Evolutionary conservation across 2,888 invertebrate genomes (phyloP).

Genomic region (Catocala sponsa): DNA sequence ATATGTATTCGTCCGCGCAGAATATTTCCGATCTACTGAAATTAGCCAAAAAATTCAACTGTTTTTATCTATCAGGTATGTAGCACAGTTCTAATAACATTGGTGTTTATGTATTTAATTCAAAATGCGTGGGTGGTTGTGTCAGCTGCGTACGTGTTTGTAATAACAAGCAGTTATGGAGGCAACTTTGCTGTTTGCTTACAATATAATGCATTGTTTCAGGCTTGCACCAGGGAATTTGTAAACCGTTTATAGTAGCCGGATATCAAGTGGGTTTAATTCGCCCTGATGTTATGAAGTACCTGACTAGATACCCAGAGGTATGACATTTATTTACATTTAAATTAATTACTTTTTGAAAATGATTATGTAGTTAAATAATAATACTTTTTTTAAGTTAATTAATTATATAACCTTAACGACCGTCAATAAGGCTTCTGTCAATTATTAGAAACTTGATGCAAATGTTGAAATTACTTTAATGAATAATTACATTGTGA

Average conservation of each 20-base stretch:
- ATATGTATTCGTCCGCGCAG: constrained; percentile 80
- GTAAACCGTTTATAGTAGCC: constrained; percentile 95
- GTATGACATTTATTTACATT: constrained; percentile 73
- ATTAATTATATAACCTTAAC: no score
- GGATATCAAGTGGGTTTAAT: constrained; percentile 97
- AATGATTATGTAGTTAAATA: no score
- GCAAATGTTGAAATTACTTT: neutral
- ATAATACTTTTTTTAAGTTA: no score
- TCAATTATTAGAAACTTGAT: no score
- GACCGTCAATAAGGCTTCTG: no score
- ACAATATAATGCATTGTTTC: constrained; percentile 53
- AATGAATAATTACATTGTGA: neutral
- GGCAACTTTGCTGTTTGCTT: constrained; percentile 48
- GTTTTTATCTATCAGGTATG: constrained; percentile 95
- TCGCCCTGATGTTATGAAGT: constrained; percentile 94
- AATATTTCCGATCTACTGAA: constrained; percentile 89
- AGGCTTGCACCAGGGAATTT: constrained; percentile 93
- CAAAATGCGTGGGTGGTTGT: constrained; percentile 26
- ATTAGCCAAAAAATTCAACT: constrained; percentile 95
- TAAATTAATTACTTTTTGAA: neutral
- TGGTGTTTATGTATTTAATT: neutral
- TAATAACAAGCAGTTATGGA: constrained; percentile 41
- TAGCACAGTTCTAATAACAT: constrained; percentile 18
- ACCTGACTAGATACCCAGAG: constrained; percentile 94
- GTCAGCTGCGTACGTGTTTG: constrained; percentile 33